These are phyloP conservation scores for Nothoprocta perdicaria DNA, from an alignment of 2,113 vertebrate species.

Conservation along the genomic window DNA sequence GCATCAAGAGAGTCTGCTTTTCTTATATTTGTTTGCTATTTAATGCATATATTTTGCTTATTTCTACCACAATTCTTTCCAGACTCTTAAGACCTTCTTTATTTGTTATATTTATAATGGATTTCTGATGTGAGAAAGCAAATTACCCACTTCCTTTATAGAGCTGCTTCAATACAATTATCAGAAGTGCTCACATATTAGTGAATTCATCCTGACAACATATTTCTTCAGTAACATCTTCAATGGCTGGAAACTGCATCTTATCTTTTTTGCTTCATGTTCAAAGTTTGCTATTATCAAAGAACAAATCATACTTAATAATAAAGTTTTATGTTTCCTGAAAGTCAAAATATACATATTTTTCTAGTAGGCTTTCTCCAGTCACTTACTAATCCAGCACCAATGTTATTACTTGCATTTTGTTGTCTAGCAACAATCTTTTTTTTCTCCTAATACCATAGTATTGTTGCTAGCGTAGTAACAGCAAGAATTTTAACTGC, in stretches of 20 bases:
- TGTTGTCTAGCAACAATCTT: background rate
- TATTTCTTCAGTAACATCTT: constrained; percentile 18
- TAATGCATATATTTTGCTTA: constrained; percentile 35
- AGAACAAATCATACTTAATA: constrained; percentile 23
- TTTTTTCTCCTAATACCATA: background rate
- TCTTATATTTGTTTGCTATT: background rate
- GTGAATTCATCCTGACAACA: constrained; percentile 1
- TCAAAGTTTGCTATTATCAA: background rate
- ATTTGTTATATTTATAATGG: constrained; percentile 24
- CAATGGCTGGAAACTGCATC: background rate
- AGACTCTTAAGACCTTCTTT: constrained; percentile 14
- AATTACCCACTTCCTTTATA: constrained; percentile 21
- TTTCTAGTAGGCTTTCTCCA: constrained; percentile 16
- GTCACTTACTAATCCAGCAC: constrained; percentile 3
- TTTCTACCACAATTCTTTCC: constrained; percentile 5
- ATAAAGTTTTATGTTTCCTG: background rate
- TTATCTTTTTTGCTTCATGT: background rate
- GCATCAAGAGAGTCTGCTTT: background rate
- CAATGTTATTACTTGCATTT: background rate
- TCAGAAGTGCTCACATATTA: constrained; percentile 35
- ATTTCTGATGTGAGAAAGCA: constrained; percentile 21
- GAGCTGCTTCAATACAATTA: background rate
- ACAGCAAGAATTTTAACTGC: background rate
- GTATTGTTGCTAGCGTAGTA: background rate
- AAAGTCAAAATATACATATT: constrained; percentile 25